Conservation (phyloP, 2,113 vertebrate genomes). For the Tragulus kanchil region DNA sequence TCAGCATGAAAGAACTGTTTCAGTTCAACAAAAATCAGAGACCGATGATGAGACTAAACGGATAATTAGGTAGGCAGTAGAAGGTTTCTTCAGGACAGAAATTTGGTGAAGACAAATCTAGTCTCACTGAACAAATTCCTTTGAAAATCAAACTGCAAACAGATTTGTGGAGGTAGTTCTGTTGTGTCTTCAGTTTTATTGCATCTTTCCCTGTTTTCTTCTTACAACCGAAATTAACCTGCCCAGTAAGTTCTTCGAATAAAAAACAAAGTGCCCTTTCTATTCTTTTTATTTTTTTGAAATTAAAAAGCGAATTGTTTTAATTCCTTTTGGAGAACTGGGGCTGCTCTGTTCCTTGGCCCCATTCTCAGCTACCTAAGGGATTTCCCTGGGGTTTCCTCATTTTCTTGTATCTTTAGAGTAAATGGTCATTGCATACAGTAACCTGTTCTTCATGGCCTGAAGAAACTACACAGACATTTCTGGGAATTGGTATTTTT, state of each 20-base stretch:
- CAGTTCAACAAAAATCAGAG: background rate
- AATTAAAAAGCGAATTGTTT: background rate
- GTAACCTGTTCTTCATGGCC: background rate
- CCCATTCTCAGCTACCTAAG: background rate
- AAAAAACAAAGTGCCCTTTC: background rate
- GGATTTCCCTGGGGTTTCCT: background rate
- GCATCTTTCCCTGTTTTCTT: background rate
- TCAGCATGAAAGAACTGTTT: background rate
- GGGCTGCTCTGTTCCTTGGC: background rate
- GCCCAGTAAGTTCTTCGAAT: background rate
- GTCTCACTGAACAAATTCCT: background rate
- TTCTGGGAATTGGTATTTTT: background rate
- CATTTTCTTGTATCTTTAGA: background rate
- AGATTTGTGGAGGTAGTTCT: background rate
- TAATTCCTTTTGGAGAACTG: background rate
- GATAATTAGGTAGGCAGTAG: background rate
- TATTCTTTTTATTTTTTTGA: background rate
- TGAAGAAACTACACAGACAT: background rate
- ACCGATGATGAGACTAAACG: background rate
- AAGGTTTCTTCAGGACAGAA: background rate
- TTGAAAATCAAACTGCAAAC: background rate
- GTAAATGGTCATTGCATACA: accelerated
- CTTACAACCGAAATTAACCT: background rate
- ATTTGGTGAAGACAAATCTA: background rate
- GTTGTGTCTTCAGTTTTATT: background rate